phyloP scores from a whole-genome alignment of 2,888 invertebrate species.

The Molorchus minor region DNA sequence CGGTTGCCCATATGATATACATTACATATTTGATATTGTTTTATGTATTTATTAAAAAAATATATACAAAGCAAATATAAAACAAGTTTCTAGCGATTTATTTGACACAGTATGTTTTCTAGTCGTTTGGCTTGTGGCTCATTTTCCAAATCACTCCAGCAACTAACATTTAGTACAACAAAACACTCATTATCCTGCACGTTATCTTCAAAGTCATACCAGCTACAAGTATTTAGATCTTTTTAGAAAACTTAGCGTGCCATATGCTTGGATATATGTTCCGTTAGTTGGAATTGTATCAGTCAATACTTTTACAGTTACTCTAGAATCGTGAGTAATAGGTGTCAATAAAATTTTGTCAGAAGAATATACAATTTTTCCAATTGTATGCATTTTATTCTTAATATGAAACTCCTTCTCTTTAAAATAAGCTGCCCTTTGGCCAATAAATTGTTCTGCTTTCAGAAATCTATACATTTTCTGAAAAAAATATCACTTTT shows the following conservation, averaged over 20 bases:
- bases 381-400: conserved; percentile 13
- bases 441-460: conserved; percentile 2
- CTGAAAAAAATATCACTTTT: background rate
- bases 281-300: conserved; percentile 1
- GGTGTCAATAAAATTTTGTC: conserved; percentile 14
- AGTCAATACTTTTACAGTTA: conserved; percentile 4
- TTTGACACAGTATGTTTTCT: conserved; percentile 9
- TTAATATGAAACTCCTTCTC: conserved; percentile 1
- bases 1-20: too few relatives aligned
- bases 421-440: conserved; percentile 3
- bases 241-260: conserved; percentile 6
- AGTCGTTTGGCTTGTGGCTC: conserved; percentile 1
- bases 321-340: background rate
- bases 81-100: background rate
- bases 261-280: conserved; percentile 13
- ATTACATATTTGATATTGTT: background rate
- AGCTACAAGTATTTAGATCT: background rate
- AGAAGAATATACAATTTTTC: conserved; percentile 15
- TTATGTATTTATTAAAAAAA: background rate
- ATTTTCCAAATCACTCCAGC: conserved; percentile 16
- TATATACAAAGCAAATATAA: background rate
- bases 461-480: conserved; percentile 4
- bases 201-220: conserved; percentile 8
- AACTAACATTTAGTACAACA: conserved; percentile 1
- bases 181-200: background rate